phyloP scores from a whole-genome alignment of 1,140 invertebrate genomes.

The Brachionus asplanchnoidis region DNA sequence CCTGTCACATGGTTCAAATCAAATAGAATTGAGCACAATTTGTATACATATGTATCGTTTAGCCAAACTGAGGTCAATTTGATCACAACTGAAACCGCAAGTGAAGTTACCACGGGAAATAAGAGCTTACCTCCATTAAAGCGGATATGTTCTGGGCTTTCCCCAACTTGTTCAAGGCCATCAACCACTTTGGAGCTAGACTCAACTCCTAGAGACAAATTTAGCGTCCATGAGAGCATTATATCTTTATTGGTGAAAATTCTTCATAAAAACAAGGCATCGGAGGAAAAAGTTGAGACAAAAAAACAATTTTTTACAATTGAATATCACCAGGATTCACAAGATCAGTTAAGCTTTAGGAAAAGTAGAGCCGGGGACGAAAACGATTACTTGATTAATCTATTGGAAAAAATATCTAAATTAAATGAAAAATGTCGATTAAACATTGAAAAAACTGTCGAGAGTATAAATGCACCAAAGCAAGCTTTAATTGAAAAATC shows the following conservation, averaged over 20 bases:
- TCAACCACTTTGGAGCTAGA: background rate
- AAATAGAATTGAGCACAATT: constrained; percentile 72
- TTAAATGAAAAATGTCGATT: constrained; percentile 62
- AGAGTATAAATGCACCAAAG: constrained; percentile 41
- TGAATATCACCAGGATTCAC: constrained; percentile 42
- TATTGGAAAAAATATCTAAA: constrained; percentile 58
- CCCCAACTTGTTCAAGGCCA: constrained; percentile 55
- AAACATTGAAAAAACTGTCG: constrained; percentile 56
- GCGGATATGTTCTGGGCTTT: constrained; percentile 46
- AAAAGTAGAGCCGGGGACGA: constrained; percentile 72
- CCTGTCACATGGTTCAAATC: constrained; percentile 69
- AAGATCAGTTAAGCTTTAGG: constrained; percentile 42
- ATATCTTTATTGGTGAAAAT: constrained; percentile 64
- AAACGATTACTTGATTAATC: constrained; percentile 72
- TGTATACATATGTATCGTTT: constrained; percentile 64
- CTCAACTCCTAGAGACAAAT: background rate
- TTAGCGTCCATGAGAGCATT: constrained; percentile 70
- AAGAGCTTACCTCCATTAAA: constrained; percentile 50
- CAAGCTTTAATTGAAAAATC: constrained; percentile 33
- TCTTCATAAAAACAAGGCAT: constrained; percentile 59
- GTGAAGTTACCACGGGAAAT: background rate
- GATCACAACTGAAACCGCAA: constrained; percentile 39
- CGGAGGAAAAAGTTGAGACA: constrained; percentile 46
- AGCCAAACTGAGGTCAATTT: constrained; percentile 61
- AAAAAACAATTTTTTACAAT: constrained; percentile 45